Evolutionary conservation across 2,888 invertebrate genomes (phyloP), one percentile per base, ranked within the genome.

Genomic region (Meandrusa payeni): DNA sequence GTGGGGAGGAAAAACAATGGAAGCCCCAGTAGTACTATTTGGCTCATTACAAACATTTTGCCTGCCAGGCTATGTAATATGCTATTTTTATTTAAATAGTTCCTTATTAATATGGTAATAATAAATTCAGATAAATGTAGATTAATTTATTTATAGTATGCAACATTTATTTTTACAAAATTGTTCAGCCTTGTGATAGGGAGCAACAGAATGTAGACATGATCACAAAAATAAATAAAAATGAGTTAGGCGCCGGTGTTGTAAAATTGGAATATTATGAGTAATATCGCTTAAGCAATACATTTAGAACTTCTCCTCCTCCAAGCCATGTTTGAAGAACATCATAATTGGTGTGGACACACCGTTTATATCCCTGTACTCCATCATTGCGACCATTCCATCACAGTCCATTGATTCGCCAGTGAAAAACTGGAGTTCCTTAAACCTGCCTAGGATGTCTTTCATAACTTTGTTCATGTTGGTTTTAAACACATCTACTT

Each of bases 281-380:
- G 70, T 68, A 69, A 52, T 64, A 71, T 69, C 64, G 68, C 74
- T 73, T 79, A 55, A 48, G 59, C 54, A 46, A 60, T 64, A 63
- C 44, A 55, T 44, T 85, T 95, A 97, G 89, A 95, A 96, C 88
- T 99, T 98, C 88, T 98, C 98, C 79, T 97, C 97, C 43, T 94
- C 92, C 50, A 98, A 91, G 51, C 97, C 98, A 64, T 98, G 97
- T 86, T 97, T 98, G 89, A 97, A 97, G 88, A 97, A 97, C 94
- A 97, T 96, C 76, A 98, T 89, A 59, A 97, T 93, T 36, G 98
- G 98, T 37, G 93, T 90, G 55, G 93, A 93, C 2, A 91, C 90
- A 36, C 95, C 96, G 59, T 95, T 91, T 47, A 95, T 92, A 49
- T 97, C 97, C 74, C 97, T 93, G 83, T 97, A 98, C 78, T 97